Evolutionary conservation across 1,140 invertebrate species (phyloP).

Genomic region (Drosophila ohnishii): DNA sequence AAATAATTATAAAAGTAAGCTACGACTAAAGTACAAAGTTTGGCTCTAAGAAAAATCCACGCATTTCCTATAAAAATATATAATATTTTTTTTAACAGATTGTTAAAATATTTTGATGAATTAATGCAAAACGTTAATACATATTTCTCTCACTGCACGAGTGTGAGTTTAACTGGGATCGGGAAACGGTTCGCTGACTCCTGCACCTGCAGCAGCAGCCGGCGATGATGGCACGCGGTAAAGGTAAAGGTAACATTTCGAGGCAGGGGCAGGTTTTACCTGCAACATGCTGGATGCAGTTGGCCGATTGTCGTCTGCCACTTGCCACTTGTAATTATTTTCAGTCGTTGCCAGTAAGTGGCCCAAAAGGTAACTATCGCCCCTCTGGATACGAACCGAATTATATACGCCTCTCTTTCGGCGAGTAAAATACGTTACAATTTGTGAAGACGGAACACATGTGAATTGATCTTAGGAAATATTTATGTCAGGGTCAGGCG

Average conservation of each 20-base stretch:
- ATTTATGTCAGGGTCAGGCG: conserved; percentile 67
- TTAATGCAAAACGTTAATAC: not conserved
- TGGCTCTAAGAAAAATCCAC: too few species aligned
- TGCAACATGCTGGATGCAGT: conserved; percentile 43
- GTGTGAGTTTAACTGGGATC: conserved; percentile 25
- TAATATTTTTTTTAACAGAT: not conserved
- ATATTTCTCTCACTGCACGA: not conserved
- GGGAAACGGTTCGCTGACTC: conserved; percentile 56
- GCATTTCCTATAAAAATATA: too few species aligned
- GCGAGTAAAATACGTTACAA: conserved; percentile 59
- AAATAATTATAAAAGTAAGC: too few species aligned
- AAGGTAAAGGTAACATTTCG: conserved; percentile 14
- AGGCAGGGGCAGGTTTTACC: conserved; percentile 30
- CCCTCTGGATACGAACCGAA: conserved; percentile 21
- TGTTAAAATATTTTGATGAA: not conserved
- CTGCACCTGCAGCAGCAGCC: conserved; percentile 64
- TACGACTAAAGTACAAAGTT: too few species aligned
- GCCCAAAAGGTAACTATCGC: conserved; percentile 35
- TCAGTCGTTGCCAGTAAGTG: conserved; percentile 31
- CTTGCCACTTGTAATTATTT: conserved; percentile 51
- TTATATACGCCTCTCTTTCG: conserved; percentile 27
- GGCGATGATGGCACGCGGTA: conserved; percentile 63
- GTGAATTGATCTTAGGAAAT: conserved; percentile 45
- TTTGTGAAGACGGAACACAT: conserved; percentile 27
- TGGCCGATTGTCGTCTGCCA: conserved; percentile 37